Conservation (phyloP, 2,797 vertebrate genomes). For the Bufotes viridis region DNA sequence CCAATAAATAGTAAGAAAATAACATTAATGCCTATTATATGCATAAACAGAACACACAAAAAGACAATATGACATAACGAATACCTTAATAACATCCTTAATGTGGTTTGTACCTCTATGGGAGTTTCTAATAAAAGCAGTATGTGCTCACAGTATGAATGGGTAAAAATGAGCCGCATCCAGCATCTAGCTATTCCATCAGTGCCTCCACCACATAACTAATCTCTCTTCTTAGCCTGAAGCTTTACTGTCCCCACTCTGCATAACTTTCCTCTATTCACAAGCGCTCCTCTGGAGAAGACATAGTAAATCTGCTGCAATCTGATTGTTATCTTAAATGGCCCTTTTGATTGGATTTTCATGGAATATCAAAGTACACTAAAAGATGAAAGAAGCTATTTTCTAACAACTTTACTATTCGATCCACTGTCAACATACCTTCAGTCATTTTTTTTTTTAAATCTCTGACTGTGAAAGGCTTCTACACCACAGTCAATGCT, state of each 20-base stretch:
- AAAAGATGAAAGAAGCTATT: slow-evolving; percentile 24
- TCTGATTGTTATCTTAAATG: slow-evolving; percentile 21
- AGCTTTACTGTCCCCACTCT: slow-evolving; percentile 19
- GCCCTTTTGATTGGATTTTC: slow-evolving; percentile 27
- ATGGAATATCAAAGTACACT: slow-evolving; percentile 3
- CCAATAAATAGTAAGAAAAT: too few species aligned
- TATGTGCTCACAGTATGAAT: slow-evolving; percentile 1
- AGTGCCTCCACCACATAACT: slow-evolving; percentile 35
- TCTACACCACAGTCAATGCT: not conserved
- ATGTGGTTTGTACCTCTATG: not conserved
- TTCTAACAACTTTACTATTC: slow-evolving; percentile 12
- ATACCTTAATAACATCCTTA: not conserved
- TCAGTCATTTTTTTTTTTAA: not conserved
- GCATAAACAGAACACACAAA: not conserved
- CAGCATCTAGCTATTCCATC: slow-evolving; percentile 18
- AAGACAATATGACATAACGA: not conserved
- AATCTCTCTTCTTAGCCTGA: slow-evolving; percentile 32
- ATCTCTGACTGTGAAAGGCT: not conserved
- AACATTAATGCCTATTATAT: too few species aligned
- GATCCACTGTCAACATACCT: not conserved
- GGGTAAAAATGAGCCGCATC: not conserved
- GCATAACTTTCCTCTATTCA: slow-evolving; percentile 16
- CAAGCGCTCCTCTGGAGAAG: slow-evolving; percentile 10
- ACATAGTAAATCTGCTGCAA: slow-evolving; percentile 11
- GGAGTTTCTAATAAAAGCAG: slow-evolving; percentile 17